Evolutionary conservation across 2,888 invertebrate genomes (phyloP).

Genomic region (Diabrotica balteata): DNA sequence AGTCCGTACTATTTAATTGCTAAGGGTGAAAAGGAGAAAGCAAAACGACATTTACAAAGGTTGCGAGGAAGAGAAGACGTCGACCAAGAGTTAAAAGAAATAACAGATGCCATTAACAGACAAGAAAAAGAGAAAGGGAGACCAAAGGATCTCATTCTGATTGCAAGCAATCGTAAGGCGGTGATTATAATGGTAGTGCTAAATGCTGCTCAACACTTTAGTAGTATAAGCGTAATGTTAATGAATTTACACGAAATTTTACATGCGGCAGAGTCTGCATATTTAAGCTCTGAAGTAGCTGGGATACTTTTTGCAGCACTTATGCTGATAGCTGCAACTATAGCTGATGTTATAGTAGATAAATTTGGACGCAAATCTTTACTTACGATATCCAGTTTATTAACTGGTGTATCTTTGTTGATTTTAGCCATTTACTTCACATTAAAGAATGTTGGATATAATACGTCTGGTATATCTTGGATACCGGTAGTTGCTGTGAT

Average conservation of each 20-base stretch:
- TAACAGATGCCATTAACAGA: conserved; percentile 52
- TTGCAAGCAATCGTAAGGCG: conserved; percentile 56
- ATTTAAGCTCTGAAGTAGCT: conserved; percentile 45
- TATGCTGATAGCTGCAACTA: conserved; percentile 52
- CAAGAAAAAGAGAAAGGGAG: conserved; percentile 54
- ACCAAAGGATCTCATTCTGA: conserved; percentile 53
- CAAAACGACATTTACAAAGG: conserved; percentile 49
- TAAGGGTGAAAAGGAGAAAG: conserved; percentile 52
- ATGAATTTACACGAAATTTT: conserved; percentile 57
- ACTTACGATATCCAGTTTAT: conserved; percentile 49
- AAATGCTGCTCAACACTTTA: conserved; percentile 56
- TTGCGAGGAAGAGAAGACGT: conserved; percentile 48
- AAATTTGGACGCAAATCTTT: conserved; percentile 54
- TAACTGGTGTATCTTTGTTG: conserved; percentile 52
- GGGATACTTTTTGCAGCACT: conserved; percentile 54
- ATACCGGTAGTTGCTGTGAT: conserved; percentile 52
- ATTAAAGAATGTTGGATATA: conserved; percentile 46
- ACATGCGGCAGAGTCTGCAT: conserved; percentile 49
- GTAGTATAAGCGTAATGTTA: conserved; percentile 56
- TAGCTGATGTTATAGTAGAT: conserved; percentile 53
- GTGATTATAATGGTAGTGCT: conserved; percentile 55
- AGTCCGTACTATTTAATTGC: conserved; percentile 55
- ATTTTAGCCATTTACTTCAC: conserved; percentile 53
- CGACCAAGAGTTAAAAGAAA: conserved; percentile 54
- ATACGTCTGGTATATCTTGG: conserved; percentile 46